Base-by-base conservation (phyloP, 2,113 vertebrate species). In the Aldabrachelys gigantea region DNA sequence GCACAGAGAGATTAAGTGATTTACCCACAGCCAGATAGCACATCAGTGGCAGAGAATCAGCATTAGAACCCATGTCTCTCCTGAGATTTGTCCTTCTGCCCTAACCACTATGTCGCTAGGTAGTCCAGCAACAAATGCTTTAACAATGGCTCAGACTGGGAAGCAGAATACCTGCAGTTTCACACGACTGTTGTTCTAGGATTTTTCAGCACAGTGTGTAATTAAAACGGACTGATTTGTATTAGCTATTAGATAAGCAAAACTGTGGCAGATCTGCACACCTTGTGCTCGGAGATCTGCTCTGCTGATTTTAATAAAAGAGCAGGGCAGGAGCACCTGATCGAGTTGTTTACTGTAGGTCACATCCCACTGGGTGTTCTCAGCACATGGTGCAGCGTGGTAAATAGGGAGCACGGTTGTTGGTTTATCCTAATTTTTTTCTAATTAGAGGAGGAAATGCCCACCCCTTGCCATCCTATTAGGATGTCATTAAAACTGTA, bases 91-190 rank as follows among this genome's bases (percentile, higher is more conserved):
- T 22, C 59, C 87, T 69, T 13, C 59, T 44, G 29, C 41, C 22
- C 24, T 47, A 44, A 25, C 25, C 41, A 24, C 41, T 78, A 78
- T 24, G 24, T 47, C 7, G 44, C 41, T 78, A 14, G 75, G 38
- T 47, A 78, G 12, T 44, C 9, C 41, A 44, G 41, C 4, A 10
- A 47, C 10, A 9, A 47, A 27, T 27, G 41, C 75, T 24, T 85
- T n/a, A 13, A 85, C 27, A 88, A 41, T 1, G 0, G 5, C 27
- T 54, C 65, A 1, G 0, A 47, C 24, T 24, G 5, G 1, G 69
- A 1, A 10, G 41, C 38, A 13, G 10, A 0, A 8, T 10, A 38
- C 2, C 31, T 0, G 5, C 5, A 2, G 4, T 79, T 69, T 1
- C 5, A 25, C 1, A 1, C 9, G 59, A 35, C 29, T 52, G 12